Base-by-base conservation (phyloP, 2,888 invertebrate genomes). In the Perdita meconis region DNA sequence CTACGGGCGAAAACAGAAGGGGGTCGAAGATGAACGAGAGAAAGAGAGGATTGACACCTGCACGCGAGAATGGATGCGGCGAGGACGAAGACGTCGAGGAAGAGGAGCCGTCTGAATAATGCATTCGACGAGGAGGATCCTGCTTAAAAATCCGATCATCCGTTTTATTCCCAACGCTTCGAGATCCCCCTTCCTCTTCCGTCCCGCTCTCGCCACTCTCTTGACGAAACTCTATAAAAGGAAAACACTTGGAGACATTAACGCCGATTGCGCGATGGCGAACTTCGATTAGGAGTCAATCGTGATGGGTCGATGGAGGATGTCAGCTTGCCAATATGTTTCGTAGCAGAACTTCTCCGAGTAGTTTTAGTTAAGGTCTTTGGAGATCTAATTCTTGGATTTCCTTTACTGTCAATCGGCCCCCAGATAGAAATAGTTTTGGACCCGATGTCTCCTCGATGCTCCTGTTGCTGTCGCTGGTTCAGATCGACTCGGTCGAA, bases 31-130 rank as follows among this genome's bases (percentile, higher is more conserved):
- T 47, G 47, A 16, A 4, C 47, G 51, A 19, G 44, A 47, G 40
- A 55, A 47, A 68, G 56, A 30, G 40, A 8, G 34, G 16, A 89
- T 89, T 89, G 90, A 90, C 90, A 90, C 87, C 86, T 87, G 87
- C 88, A 86, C 85, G 81, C 79, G 77, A 71, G 78, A 79, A 72
- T 77, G 75, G 61, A 79, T 67, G 78, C 57, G 78, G 75, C 74
- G 60, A 75, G 73, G 63, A 71, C 65, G 76, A 71, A 76, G 76
- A 71, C 80, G 70, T 78, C 78, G 73, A 69, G 68, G 61, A 57
- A 56, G 53, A 71, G 56, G 50, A 65, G 40, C 69, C 82, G 84
- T 75, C 85, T 91, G 91, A 91, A 91, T 92, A 91, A 91, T 91
- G 89, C 90, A 91, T 55, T 24, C 68, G 59, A 61, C 67, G 74